Evolutionary conservation across 2,888 invertebrate species (phyloP).

Genomic region (Acrocyrtus sp.): DNA sequence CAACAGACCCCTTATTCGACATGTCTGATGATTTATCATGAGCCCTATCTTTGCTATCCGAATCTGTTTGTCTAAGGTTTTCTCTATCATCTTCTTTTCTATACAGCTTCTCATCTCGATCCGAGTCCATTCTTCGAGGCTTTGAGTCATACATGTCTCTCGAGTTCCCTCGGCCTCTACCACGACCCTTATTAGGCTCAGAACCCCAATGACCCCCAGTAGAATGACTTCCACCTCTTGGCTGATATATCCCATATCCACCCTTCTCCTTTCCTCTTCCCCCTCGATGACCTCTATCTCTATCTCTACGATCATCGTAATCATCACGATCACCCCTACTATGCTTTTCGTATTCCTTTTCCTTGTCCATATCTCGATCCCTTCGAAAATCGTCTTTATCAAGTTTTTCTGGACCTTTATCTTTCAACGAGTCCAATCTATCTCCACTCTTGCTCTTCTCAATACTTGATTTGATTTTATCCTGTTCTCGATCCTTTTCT

Average conservation of each 20-base stretch:
- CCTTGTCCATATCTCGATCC: constrained; percentile 29
- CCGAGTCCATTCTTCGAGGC: constrained; percentile 23
- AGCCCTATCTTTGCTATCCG: constrained; percentile 23
- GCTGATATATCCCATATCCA: constrained; percentile 56
- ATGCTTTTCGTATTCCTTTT: constrained; percentile 30
- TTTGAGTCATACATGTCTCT: constrained; percentile 46
- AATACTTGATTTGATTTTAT: constrained; percentile 8
- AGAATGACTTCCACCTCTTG: constrained; percentile 30
- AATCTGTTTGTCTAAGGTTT: constrained; percentile 15
- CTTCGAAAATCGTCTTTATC: constrained; percentile 30
- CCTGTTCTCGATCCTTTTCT: constrained; percentile 25
- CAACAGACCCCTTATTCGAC: constrained; percentile 34
- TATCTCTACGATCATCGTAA: constrained; percentile 22
- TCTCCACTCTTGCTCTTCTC: constrained; percentile 42
- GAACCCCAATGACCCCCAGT: constrained; percentile 36
- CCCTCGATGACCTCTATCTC: constrained; percentile 24
- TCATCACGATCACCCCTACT: constrained; percentile 17
- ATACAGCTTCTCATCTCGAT: constrained; percentile 10
- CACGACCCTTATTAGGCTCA: constrained; percentile 12
- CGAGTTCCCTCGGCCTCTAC: constrained; percentile 13
- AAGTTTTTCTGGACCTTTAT: constrained; percentile 17
- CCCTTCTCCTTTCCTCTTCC: constrained; percentile 46
- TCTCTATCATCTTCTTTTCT: too few relatives aligned
- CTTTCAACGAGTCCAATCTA: constrained; percentile 26
- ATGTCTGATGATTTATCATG: constrained; percentile 33